Evolutionary conservation across 2,888 invertebrate species (phyloP), one percentile per base, ranked within the genome.

Genomic region (Tenthredo distinguenda): DNA sequence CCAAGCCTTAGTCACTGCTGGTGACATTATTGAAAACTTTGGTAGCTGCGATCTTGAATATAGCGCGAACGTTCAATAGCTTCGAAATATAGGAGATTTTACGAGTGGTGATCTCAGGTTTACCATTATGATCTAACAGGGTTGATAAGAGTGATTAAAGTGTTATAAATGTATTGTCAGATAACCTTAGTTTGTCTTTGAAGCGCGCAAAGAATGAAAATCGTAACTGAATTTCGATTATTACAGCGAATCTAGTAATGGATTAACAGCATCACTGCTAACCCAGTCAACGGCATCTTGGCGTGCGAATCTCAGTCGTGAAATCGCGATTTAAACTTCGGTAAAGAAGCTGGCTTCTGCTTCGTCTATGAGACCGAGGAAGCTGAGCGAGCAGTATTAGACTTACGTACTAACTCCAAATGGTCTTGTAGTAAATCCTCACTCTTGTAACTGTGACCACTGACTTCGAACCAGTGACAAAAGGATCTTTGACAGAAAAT

Each of bases 371-470:
- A 40, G 12, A 74, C 10, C 77, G 31, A 47, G 7, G 34, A 86
- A 87, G 71, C 83, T 77, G 85, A 87, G 84, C 84, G 81, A 85
- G 87, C 85, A 88, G 87, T 87, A 88, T 88, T 91, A 90, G 90
- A 90, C 89, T 68, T 68, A 34, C 68, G 68, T 68, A 15, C 21
- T 40, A 43, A 31, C 10, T 77, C 55, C 10, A 21, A 77, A 40
- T n/a, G 12, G 74, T 43, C 12, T 68, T 68, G 7, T 18, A 26
- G 26, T 12, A 43, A 74, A 74, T 74, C 74, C n/a, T 74, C 74
- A 74, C 74, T 43, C 43, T 74, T 77, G 34, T 31, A 55, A 1
- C 77, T 31, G 77, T 50, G 21, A 50, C 62, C 62, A 62, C 26
- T 62, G 62, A 62, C 37, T 62, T 58, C 40, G 37, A 62, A 34